Conservation (phyloP, 2,797 vertebrate genomes). For the Xerus rutilus region DNA sequence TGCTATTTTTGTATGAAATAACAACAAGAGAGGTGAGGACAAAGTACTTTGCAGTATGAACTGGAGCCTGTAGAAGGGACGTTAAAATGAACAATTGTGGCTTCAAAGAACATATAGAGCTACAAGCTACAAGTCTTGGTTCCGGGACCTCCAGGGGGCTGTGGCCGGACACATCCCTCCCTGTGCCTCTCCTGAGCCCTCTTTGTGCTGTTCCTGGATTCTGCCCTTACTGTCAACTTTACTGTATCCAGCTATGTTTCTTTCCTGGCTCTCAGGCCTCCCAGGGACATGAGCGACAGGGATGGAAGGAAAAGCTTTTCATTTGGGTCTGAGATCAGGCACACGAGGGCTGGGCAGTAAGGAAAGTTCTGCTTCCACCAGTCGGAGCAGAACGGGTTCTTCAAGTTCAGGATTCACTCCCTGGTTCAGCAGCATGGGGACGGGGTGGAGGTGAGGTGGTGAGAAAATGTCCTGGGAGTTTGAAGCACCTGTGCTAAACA, state of each 20-base stretch:
- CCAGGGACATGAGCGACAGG: neutral
- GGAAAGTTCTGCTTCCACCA: neutral
- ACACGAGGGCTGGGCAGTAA: rapidly evolving
- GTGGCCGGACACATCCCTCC: neutral
- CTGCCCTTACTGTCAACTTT: neutral
- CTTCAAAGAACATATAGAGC: neutral
- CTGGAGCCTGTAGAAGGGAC: neutral
- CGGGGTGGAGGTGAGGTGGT: neutral
- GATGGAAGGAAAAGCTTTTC: neutral
- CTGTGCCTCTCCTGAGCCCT: rapidly evolving
- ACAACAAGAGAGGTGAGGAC: neutral
- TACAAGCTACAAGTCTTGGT: neutral
- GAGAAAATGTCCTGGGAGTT: neutral
- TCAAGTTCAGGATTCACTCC: neutral
- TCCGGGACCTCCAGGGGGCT: neutral
- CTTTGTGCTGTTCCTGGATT: rapidly evolving
- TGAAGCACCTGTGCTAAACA: neutral
- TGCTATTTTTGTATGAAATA: slow-evolving; percentile 18
- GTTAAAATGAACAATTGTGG: neutral
- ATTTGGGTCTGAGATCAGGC: neutral
- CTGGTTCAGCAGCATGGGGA: neutral
- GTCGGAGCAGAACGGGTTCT: neutral
- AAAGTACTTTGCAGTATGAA: neutral
- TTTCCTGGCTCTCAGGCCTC: neutral
- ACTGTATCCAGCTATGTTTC: neutral